phyloP scores from a whole-genome alignment of 2,888 invertebrate genomes.

The Thereva nobilitata region DNA sequence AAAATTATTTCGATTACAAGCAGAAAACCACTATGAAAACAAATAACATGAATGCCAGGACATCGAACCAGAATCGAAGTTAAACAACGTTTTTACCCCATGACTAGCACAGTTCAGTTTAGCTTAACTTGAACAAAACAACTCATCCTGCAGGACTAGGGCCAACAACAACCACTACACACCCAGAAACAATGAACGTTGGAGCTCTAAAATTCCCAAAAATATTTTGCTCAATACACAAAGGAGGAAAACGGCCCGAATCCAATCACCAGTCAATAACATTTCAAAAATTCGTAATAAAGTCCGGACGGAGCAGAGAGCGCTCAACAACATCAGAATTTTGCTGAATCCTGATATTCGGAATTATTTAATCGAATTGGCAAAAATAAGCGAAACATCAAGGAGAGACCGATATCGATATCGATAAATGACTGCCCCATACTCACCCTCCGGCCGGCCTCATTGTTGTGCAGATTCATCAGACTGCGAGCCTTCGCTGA shows the following conservation, averaged over 20 bases:
- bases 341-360: constrained; percentile 12
- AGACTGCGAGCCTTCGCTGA: constrained; percentile 71
- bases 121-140: too few relatives aligned
- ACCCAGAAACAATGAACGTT: too few relatives aligned
- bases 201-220: not conserved
- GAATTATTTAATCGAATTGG: not conserved
- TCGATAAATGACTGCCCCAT: not conserved
- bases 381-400: not conserved
- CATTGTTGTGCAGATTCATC: constrained; percentile 98
- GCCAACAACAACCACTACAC: too few relatives aligned
- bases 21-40: too few relatives aligned
- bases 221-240: too few relatives aligned
- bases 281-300: not conserved
- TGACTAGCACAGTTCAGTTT: too few relatives aligned
- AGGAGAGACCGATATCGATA: too few relatives aligned
- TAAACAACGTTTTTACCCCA: too few relatives aligned
- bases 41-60: too few relatives aligned
- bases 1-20: too few relatives aligned
- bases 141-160: too few relatives aligned
- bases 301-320: not conserved
- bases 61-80: too few relatives aligned
- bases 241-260: not conserved
- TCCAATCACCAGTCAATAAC: constrained; percentile 4
- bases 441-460: constrained; percentile 93
- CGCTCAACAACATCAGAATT: constrained; percentile 23